Evolutionary conservation across 2,113 vertebrate species (phyloP), one percentile per base, ranked within the genome.

Genomic region (Hemibagrus wyckioides): DNA sequence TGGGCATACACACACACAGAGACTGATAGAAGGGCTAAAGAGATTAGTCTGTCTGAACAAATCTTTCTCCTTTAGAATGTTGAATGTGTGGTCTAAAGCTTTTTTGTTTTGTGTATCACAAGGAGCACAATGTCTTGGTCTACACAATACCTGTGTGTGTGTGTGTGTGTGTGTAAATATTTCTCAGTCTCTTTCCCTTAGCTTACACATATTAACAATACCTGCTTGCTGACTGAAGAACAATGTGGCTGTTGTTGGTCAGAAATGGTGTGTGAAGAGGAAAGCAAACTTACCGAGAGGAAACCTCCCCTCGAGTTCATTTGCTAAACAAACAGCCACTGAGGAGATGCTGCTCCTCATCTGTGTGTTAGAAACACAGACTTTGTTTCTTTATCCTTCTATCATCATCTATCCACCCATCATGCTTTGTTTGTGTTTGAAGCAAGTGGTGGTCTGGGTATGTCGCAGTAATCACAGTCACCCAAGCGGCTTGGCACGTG

Each of bases 381-480:
- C 33, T 41, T 23, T 59, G 25, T 82, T 28, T 87, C 48, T 80
- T n/a, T 79, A 30, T 79, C 23, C 0, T 0, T 83, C 39, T 79
- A 36, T 76, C 36, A 36, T 65, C 4, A 2, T 41, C 59, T 14
- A 57, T 88, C 41, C 67, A 57, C 75, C 73, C 85, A 54, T 85
- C 48, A 33, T 30, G 52, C 67, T 79, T 83, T 90, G 87, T 90
- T 87, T 90, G 82, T 84, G 33, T 87, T 83, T 76, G 67, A 15
- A 63, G 33, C 83, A 89, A 56, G 79, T 87, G 87, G 69, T 79
- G 87, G 36, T 54, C 13, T 87, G 75, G 81, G 82, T 76, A 86
- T 83, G 85, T 84, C 81, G 56, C 79, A 30, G 50, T 11, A 67
- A 57, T 88, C 13, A 50, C 2, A 36, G 33, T 25, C 17, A 30